phyloP scores from a whole-genome alignment of 2,888 invertebrate genomes.

The Heliconius aoede region DNA sequence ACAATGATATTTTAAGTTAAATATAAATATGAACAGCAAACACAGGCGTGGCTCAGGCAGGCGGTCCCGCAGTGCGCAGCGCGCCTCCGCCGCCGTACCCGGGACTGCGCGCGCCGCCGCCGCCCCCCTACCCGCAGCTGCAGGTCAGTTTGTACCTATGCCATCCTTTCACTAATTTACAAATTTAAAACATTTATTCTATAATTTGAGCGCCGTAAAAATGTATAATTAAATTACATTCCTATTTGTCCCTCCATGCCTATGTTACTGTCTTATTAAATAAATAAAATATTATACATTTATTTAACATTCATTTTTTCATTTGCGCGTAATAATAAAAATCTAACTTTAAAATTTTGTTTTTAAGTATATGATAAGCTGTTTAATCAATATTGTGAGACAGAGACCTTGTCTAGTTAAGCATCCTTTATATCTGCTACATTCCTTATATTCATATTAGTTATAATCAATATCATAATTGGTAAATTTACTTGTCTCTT shows the following conservation, averaged over 20 bases:
- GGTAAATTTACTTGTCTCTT: not conserved
- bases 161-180: not conserved
- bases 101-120: conserved; percentile 86
- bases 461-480: not conserved
- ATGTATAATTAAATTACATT: not conserved
- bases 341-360: no score
- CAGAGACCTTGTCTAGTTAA: not conserved
- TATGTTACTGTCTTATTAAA: not conserved
- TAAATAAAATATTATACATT: not conserved
- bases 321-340: not conserved
- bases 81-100: conserved; percentile 91
- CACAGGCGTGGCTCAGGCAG: conserved; percentile 49
- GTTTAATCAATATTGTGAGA: not conserved
- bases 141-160: conserved; percentile 44
- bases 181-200: not conserved
- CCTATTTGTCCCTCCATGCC: not conserved
- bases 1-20: not conserved
- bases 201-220: not conserved
- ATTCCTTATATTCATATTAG: not conserved
- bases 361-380: no score
- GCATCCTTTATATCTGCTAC: not conserved
- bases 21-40: not conserved
- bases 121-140: conserved; percentile 82
- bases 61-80: conserved; percentile 66
- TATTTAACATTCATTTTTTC: not conserved